These are phyloP conservation scores for Epizoanthus illoricatus DNA, from an alignment of 92 coral and sea anemone genomes.

Conservation along the genomic window DNA sequence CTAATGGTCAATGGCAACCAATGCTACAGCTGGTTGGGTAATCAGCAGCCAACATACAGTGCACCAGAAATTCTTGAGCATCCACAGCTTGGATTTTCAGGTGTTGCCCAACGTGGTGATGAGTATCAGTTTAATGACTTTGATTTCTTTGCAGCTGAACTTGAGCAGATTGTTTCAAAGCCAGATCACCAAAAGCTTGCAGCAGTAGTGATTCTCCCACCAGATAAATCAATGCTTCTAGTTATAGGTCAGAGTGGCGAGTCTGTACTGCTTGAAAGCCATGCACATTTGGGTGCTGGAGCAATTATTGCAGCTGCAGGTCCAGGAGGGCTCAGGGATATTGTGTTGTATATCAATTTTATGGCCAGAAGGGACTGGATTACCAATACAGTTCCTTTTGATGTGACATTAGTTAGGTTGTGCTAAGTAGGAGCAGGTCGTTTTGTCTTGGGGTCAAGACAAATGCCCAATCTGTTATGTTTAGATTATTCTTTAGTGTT, in stretches of 20 bases:
- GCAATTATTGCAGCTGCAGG: conserved; percentile 41
- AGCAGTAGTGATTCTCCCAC: conserved; percentile 43
- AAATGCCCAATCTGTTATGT: too few relatives aligned
- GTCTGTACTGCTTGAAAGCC: conserved; percentile 45
- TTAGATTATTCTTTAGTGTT: too few relatives aligned
- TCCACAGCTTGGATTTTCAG: conserved; percentile 46
- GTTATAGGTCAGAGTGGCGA: conserved; percentile 31
- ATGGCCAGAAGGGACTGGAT: conserved; percentile 51
- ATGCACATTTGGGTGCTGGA: conserved; percentile 40
- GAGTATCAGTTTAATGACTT: conserved; percentile 48
- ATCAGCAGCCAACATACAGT: conserved; percentile 44
- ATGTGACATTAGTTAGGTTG: conserved; percentile 15
- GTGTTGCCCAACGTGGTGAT: conserved; percentile 36
- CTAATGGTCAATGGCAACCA: conserved; percentile 48
- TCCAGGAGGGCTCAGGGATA: conserved; percentile 9
- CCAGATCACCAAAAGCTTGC: conserved; percentile 45
- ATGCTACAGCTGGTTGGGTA: conserved; percentile 37
- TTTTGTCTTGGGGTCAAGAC: too few relatives aligned
- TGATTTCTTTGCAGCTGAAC: conserved; percentile 32
- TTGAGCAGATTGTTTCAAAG: neutral
- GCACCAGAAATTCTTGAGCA: conserved; percentile 51
- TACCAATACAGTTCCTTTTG: conserved; percentile 37
- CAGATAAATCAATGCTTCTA: conserved; percentile 46
- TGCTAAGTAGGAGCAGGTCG: too few relatives aligned
- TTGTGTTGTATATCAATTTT: conserved; percentile 32